A percentile compares a stretch with the other conserved stretches of the same genome.
phyloP scores from a whole-genome alignment of 2,113 vertebrate genomes.

The Lota lota region DNA sequence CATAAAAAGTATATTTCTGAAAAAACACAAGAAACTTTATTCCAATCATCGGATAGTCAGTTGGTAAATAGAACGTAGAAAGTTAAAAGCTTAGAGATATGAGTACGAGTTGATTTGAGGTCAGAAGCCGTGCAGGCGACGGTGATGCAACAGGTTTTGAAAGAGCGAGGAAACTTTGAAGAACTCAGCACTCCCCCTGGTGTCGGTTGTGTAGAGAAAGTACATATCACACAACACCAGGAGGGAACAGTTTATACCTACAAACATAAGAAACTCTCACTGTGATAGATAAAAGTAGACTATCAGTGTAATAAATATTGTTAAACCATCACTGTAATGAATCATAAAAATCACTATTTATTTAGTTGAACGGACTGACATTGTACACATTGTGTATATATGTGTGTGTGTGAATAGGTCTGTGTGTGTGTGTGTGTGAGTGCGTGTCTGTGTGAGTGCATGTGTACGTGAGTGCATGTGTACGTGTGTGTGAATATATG shows the following conservation, averaged over 20 bases:
- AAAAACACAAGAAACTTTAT: neutral
- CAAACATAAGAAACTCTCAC: too few relatives aligned
- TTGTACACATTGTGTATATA: too few relatives aligned
- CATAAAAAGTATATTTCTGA: neutral
- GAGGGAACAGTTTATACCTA: too few relatives aligned
- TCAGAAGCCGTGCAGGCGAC: neutral
- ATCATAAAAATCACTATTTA: too few relatives aligned
- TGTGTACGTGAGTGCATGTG: neutral
- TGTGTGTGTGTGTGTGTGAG: too few relatives aligned
- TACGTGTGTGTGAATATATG: neutral
- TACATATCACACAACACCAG: neutral
- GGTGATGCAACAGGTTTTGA: slow-evolving; percentile 43
- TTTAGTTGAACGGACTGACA: too few relatives aligned
- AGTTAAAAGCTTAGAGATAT: neutral
- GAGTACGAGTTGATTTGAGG: too few relatives aligned
- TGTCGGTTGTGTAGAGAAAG: slow-evolving; percentile 27
- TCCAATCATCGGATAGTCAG: too few relatives aligned
- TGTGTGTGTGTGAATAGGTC: too few relatives aligned
- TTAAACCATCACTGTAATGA: too few relatives aligned
- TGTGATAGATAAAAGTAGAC: too few relatives aligned
- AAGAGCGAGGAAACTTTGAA: slow-evolving; percentile 19
- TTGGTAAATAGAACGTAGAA: neutral
- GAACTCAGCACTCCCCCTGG: slow-evolving; percentile 57
- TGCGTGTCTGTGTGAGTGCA: neutral
- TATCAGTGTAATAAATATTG: too few relatives aligned